These are phyloP conservation scores for Chauna torquata DNA, from an alignment of 2,113 vertebrate species.

Conservation along the genomic window DNA sequence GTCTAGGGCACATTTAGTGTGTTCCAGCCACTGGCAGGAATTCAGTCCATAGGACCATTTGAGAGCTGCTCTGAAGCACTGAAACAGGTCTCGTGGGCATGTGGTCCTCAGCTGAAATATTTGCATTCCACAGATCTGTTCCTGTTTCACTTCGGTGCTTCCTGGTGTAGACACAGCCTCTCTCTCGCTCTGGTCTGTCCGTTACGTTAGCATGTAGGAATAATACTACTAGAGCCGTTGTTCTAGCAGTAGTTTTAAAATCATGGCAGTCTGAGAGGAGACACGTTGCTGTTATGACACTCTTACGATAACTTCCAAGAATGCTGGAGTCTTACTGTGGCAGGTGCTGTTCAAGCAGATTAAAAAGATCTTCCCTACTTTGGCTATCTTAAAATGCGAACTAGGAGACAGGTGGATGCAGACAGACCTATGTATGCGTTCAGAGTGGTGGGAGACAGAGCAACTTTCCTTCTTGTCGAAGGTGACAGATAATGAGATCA, in stretches of 20 bases:
- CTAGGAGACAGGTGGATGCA: neutral
- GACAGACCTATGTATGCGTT: neutral
- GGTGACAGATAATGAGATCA: neutral
- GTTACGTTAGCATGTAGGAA: neutral
- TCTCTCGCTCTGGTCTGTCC: rapidly evolving
- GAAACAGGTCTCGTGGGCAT: neutral
- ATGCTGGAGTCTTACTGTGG: neutral
- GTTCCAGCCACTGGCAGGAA: neutral
- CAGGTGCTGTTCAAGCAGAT: neutral
- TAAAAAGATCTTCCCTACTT: neutral
- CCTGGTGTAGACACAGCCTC: neutral
- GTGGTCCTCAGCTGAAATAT: neutral
- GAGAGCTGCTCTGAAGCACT: neutral
- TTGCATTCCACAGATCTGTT: neutral
- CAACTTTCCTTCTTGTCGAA: neutral
- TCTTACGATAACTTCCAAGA: neutral
- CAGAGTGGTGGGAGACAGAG: neutral
- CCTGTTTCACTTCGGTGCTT: neutral
- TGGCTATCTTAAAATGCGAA: neutral
- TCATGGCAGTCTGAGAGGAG: neutral
- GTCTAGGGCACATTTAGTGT: neutral
- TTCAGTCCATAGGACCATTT: neutral
- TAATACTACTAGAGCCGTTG: neutral
- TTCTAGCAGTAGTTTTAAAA: neutral
- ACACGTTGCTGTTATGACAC: neutral